phyloP scores from a whole-genome alignment of 2,113 vertebrate species.

The Bubo scandiacus region DNA sequence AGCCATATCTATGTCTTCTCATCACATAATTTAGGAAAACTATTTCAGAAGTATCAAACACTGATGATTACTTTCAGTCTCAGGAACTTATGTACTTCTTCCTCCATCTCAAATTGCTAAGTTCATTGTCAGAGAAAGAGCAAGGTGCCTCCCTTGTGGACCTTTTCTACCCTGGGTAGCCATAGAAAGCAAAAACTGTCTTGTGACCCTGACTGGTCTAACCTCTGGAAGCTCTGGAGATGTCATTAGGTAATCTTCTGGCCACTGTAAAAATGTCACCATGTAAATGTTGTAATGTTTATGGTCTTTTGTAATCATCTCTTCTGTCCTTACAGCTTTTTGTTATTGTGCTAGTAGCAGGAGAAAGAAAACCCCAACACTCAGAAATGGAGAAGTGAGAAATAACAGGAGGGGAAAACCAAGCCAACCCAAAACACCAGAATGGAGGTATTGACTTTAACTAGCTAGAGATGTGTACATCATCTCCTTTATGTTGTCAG shows the following conservation, averaged over 20 bases:
- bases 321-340: background rate
- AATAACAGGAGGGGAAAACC: background rate
- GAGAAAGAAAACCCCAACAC: rapidly evolving
- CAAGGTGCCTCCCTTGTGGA: background rate
- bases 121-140: background rate
- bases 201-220: background rate
- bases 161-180: background rate
- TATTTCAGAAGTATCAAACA: background rate
- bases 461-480: background rate
- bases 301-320: background rate
- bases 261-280: background rate
- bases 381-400: background rate
- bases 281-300: background rate
- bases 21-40: background rate
- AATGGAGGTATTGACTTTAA: background rate
- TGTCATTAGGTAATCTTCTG: background rate
- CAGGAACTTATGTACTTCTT: background rate
- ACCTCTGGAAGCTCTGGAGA: background rate
- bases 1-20: background rate
- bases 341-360: background rate
- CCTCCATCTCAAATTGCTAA: background rate
- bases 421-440: background rate
- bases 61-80: background rate
- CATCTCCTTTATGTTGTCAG: background rate
- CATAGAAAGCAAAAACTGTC: background rate